Base-by-base conservation (phyloP, 1,140 invertebrate genomes). In the Eriosoma lanigerum region DNA sequence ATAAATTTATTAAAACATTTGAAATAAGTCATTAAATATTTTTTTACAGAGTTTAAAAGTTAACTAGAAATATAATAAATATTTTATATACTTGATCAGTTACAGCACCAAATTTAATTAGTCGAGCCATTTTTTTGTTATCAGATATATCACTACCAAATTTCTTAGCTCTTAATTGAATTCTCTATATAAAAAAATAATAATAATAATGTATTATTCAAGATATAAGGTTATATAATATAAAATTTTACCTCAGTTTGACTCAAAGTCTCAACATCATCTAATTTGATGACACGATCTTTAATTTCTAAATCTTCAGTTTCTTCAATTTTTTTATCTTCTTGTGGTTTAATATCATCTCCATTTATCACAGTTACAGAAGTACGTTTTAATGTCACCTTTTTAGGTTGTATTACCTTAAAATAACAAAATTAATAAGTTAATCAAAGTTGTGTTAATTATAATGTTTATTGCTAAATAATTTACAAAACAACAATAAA, bases 61-160 rank as follows among this genome's bases (percentile, higher is more conserved):
- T n/a, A n/a, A n/a, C n/a, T n/a, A n/a, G n/a, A 38, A 38, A 38
- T 38, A 4, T 8, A 38, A 8, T 38, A 38, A 38, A 60, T 46
- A 26, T 19, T 76, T 58, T 58, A 38, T 56, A 62, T 78, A 78
- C 75, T 78, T 78, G 75, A 44, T 78, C 75, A 62, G 29, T 78
- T 44, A 78, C 75, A 60, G 75, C 54, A 32, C 75, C 75, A 78
- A 78, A 78, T 60, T 78, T 78, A 46, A 78, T 78, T 13, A 78
- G 56, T 62, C 75, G 19, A 5, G 75, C 75, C 44, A 78, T 19
- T 62, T 78, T 78, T 58, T 78, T 78, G 38, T 78, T 56, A 1
- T 78, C 75, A 0, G 75, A 48, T 8, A 78, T 38, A 26, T 78
- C 56, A 19, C 15, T 21, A 1, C 75, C 56, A 62, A 78, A 78